Conservation (phyloP, 1,140 invertebrate species). For the Bombus confusus region DNA sequence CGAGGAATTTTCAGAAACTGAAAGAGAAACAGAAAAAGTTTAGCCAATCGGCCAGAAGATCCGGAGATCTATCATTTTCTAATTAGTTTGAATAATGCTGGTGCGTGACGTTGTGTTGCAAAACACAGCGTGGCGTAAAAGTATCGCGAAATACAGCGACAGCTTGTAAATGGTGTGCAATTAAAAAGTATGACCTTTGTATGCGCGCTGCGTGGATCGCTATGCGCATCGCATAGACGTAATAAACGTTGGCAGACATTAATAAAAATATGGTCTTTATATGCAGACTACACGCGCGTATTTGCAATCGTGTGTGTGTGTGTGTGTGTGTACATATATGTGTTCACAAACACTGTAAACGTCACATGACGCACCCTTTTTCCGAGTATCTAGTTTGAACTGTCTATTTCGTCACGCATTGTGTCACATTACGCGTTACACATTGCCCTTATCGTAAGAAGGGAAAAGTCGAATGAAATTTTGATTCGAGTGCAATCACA, state of each 20-base stretch:
- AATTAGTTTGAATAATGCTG: too few relatives aligned
- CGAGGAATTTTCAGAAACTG: too few relatives aligned
- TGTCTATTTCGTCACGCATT: not conserved
- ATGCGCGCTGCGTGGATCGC: not conserved
- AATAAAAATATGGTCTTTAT: conserved; percentile 26
- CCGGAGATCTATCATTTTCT: not conserved
- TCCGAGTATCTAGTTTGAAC: not conserved
- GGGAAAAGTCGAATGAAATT: not conserved
- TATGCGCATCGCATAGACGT: not conserved
- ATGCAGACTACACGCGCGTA: not conserved
- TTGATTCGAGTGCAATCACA: not conserved
- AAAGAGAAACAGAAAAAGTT: too few relatives aligned
- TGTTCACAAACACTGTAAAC: too few relatives aligned
- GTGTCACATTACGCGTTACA: not conserved
- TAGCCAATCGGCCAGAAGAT: not conserved
- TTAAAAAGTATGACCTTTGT: conserved; percentile 13
- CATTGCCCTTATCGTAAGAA: not conserved
- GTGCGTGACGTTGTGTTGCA: too few relatives aligned
- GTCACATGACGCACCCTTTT: not conserved
- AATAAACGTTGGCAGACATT: conserved; percentile 19
- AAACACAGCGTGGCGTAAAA: too few relatives aligned
- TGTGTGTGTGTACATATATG: too few relatives aligned
- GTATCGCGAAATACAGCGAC: conserved; percentile 2
- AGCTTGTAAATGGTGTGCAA: conserved; percentile 3
- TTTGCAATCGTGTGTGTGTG: not conserved